A percentile compares a stretch with the other conserved stretches of the same genome.
phyloP scores from a whole-genome alignment of 1,140 invertebrate species.

The Drosophila lacteicornis region DNA sequence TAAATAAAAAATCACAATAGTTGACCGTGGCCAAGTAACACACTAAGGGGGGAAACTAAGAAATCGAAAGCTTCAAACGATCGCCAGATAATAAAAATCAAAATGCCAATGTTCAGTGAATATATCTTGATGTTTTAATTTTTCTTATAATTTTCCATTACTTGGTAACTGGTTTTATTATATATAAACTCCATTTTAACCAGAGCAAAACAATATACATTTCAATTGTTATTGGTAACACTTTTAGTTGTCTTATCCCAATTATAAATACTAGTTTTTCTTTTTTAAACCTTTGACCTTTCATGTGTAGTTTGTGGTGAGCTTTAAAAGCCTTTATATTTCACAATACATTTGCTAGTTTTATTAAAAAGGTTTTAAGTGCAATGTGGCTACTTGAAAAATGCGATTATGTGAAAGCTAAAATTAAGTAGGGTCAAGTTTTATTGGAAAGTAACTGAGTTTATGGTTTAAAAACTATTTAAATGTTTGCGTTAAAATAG shows the following conservation, averaged over 20 bases:
- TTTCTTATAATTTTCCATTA: background rate
- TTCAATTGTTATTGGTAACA: background rate
- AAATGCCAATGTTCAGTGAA: conserved; percentile 4
- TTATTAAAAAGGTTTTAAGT: background rate
- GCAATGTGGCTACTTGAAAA: background rate
- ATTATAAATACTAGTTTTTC: conserved; percentile 9
- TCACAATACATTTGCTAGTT: background rate
- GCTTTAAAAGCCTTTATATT: conserved; percentile 9
- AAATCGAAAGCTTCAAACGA: conserved; percentile 27
- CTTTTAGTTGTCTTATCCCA: background rate
- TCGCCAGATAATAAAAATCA: conserved; percentile 13
- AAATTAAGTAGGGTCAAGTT: background rate
- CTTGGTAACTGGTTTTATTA: background rate
- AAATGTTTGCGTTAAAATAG: background rate
- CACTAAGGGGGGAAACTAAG: conserved; percentile 35
- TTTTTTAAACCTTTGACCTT: conserved; percentile 1
- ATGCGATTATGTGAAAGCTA: background rate
- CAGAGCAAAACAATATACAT: background rate
- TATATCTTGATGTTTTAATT: background rate
- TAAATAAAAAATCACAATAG: conserved; percentile 42
- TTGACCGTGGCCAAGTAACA: conserved; percentile 78
- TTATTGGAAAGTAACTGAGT: background rate
- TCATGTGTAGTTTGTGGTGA: background rate
- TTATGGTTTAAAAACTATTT: background rate
- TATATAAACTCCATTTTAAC: background rate